phyloP scores from a whole-genome alignment of 2,888 invertebrate genomes.

The Aspidapion aeneum region DNA sequence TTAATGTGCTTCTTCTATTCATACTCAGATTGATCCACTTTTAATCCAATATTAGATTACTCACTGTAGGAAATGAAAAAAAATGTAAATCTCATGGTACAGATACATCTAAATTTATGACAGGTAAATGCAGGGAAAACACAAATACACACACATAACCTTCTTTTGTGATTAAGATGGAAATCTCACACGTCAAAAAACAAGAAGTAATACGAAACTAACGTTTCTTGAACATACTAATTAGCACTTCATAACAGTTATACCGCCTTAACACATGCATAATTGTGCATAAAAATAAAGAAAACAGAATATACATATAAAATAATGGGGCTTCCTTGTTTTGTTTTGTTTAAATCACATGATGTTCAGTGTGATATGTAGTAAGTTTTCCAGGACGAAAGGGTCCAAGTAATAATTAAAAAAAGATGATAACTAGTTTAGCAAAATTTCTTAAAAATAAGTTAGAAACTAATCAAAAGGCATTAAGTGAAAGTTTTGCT shows the following conservation, averaged over 20 bases:
- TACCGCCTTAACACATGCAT: not conserved
- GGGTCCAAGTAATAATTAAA: too few relatives aligned
- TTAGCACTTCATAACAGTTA: not conserved
- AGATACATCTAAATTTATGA: not conserved
- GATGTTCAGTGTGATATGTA: too few relatives aligned
- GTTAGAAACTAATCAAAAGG: too few relatives aligned
- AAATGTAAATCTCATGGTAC: not conserved
- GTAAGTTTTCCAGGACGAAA: too few relatives aligned
- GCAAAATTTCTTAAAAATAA: too few relatives aligned
- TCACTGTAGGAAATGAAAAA: too few relatives aligned
- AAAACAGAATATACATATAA: too few relatives aligned
- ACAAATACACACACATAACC: not conserved
- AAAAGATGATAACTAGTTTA: too few relatives aligned
- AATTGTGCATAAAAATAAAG: not conserved
- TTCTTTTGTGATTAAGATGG: not conserved
- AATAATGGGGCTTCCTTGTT: not conserved
- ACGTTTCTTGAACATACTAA: not conserved
- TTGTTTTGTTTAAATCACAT: not conserved
- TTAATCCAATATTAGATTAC: too few relatives aligned
- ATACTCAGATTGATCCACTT: too few relatives aligned
- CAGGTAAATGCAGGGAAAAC: not conserved
- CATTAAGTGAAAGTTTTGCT: too few relatives aligned
- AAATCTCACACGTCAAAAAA: not conserved
- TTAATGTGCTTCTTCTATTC: too few relatives aligned
- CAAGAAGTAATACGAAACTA: not conserved